Conservation (phyloP, 2,888 invertebrate species). For the Rapana venosa region DNA sequence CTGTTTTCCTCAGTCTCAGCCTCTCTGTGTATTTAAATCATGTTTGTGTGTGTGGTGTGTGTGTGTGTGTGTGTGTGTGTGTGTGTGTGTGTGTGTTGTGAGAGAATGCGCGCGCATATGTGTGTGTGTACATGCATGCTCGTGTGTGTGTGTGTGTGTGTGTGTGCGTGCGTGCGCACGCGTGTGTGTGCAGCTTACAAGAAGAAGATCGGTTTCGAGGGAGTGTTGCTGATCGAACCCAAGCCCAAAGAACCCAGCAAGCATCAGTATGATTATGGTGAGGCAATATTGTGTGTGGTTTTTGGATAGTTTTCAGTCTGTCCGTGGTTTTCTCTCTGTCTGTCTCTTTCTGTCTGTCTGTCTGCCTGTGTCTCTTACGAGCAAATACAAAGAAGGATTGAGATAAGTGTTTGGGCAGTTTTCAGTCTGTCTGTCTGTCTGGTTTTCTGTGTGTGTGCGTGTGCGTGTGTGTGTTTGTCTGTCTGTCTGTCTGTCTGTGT, state of each 20-base stretch:
- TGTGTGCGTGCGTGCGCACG: neutral
- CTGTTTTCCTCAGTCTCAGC: too few species aligned
- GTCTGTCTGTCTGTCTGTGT: neutral
- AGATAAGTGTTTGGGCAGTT: too few species aligned
- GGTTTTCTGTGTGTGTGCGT: neutral
- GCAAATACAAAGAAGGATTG: too few species aligned
- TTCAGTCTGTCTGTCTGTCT: neutral
- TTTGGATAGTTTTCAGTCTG: too few species aligned
- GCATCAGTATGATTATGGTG: slow-evolving; percentile 82
- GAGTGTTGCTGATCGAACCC: slow-evolving; percentile 82
- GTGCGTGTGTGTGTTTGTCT: neutral
- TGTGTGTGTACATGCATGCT: too few species aligned
- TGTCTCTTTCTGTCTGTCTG: neutral
- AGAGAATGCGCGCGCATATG: too few species aligned
- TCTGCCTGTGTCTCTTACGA: neutral
- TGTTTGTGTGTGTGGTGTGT: neutral
- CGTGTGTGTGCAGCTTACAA: slow-evolving; percentile 81
- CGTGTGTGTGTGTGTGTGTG: neutral
- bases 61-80: neutral
- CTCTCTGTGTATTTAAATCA: neutral
- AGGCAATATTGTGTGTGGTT: neutral
- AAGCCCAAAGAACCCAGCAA: slow-evolving; percentile 81
- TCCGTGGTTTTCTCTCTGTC: neutral
- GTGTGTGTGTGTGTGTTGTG: neutral
- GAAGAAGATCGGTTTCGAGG: slow-evolving; percentile 83